A percentile compares a stretch with the other conserved stretches of the same genome.
Conservation (phyloP, 92 coral and sea anemone genomes). For the Pocillopora grandis region DNA sequence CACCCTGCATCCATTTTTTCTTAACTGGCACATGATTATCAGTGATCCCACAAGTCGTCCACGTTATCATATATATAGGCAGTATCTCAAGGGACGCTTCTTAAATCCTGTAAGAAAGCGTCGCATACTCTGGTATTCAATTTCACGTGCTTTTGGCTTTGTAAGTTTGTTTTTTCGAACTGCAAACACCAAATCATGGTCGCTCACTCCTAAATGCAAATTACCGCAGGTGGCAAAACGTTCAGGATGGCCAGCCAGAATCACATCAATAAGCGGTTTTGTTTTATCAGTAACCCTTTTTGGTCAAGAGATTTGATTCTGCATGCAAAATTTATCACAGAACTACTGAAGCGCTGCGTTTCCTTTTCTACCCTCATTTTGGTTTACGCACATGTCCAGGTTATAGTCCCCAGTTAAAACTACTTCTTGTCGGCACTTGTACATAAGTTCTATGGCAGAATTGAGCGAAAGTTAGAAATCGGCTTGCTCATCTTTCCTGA, state of each 20-base stretch:
- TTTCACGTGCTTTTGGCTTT: conserved; percentile 42
- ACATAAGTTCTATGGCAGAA: conserved; percentile 9
- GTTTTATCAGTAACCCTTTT: conserved; percentile 53
- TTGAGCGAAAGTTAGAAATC: conserved; percentile 35
- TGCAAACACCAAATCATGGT: conserved; percentile 54
- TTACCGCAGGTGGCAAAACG: conserved; percentile 54
- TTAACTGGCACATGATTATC: conserved; percentile 59
- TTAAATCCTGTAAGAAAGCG: conserved; percentile 31
- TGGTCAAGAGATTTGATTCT: conserved; percentile 49
- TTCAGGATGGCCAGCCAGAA: conserved; percentile 52
- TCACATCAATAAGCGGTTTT: conserved; percentile 14
- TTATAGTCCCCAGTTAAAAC: conserved; percentile 17
- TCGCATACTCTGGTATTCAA: conserved; percentile 42
- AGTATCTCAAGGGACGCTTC: conserved; percentile 55
- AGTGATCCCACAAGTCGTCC: conserved; percentile 63
- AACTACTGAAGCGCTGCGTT: neutral
- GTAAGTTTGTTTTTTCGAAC: conserved; percentile 55
- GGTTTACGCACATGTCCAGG: conserved; percentile 43
- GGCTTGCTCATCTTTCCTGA: conserved; percentile 49
- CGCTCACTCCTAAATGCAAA: conserved; percentile 71
- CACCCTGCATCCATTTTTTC: conserved; percentile 49
- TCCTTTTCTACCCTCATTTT: neutral
- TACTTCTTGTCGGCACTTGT: conserved; percentile 9
- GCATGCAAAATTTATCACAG: conserved; percentile 37
- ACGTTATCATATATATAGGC: conserved; percentile 47